Percentiles rank a stretch among this genome's conserved stretches.
Conservation (phyloP, 2,113 vertebrate species). For the Stigmatopora nigra region DNA sequence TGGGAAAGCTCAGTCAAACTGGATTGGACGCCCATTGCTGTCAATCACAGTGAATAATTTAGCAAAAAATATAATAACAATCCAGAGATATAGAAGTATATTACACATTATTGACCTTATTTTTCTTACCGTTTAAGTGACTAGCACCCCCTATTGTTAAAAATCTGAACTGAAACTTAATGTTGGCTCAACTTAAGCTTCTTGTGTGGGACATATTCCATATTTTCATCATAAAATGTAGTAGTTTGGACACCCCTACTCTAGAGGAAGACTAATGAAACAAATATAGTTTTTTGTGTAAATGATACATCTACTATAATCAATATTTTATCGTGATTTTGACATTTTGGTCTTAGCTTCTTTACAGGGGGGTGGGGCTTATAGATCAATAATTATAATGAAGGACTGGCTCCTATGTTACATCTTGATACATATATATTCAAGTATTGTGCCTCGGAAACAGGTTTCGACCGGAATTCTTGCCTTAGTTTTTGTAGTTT, state of each 20-base stretch:
- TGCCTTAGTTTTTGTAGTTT: constrained; percentile 17
- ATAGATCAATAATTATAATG: constrained; percentile 16
- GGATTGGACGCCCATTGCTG: too few relatives aligned
- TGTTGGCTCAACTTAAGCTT: too few relatives aligned
- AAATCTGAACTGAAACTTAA: too few relatives aligned
- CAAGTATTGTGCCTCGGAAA: constrained; percentile 19
- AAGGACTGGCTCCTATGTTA: constrained; percentile 53
- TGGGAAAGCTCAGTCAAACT: too few relatives aligned
- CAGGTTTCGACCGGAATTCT: constrained; percentile 43
- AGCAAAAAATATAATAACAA: too few relatives aligned
- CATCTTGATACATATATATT: constrained; percentile 14
- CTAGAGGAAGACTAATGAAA: not conserved
- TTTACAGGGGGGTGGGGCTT: constrained; percentile 15
- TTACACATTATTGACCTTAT: too few relatives aligned
- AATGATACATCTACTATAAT: constrained; percentile 9
- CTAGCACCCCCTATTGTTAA: too few relatives aligned
- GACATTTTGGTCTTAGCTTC: constrained; percentile 7
- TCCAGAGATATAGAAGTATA: too few relatives aligned
- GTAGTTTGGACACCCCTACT: not conserved
- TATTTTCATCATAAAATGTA: too few relatives aligned
- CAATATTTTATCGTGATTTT: constrained; percentile 19
- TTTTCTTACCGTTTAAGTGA: too few relatives aligned
- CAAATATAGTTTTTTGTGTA: not conserved
- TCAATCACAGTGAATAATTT: too few relatives aligned
- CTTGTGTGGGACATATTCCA: too few relatives aligned